Evolutionary conservation across 2,113 vertebrate species (phyloP).

Genomic region (Dendropsophus ebraccatus): DNA sequence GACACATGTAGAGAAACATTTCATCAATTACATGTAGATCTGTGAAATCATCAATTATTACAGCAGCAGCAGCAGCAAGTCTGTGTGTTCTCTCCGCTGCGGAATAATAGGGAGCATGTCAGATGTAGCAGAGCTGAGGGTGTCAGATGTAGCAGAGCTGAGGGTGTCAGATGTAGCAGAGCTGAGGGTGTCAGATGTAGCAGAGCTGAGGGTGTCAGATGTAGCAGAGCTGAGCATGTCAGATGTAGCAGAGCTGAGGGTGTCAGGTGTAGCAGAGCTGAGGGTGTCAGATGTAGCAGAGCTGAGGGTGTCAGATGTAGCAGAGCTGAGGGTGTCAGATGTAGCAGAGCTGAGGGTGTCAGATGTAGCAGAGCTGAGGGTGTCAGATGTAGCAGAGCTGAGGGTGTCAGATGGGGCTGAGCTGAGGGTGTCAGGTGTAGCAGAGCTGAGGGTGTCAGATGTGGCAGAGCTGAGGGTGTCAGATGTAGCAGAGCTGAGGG

Average conservation of each 20-base stretch:
- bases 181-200: not conserved
- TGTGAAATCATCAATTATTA: not conserved
- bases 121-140: not conserved
- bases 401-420: not conserved
- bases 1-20: slow-evolving; percentile 1
- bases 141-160: not conserved
- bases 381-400: not conserved
- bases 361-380: not conserved
- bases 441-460: not conserved
- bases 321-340: not conserved
- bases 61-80: not conserved
- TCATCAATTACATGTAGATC: not conserved
- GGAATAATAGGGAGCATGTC: not conserved
- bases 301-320: not conserved
- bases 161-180: not conserved
- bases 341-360: not conserved
- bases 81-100: not conserved
- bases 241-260: not conserved
- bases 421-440: not conserved
- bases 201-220: not conserved
- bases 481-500: too few species aligned
- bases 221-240: not conserved
- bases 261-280: not conserved
- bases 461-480: not conserved
- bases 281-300: not conserved